phyloP scores from a whole-genome alignment of 2,113 vertebrate genomes.

The Notothenia rossii region DNA sequence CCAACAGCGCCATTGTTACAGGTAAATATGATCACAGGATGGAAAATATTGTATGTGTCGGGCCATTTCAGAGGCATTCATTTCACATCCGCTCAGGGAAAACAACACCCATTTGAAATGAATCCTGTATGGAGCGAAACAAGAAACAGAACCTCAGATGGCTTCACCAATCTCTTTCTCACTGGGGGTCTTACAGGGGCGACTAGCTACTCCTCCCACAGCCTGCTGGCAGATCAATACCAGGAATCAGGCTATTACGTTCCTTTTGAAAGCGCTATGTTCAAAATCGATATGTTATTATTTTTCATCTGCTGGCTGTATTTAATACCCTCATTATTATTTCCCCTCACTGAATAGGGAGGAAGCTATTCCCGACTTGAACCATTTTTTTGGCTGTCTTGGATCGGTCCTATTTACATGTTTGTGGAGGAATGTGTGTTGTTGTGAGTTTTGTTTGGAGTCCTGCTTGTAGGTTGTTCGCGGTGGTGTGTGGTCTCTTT shows the following conservation, averaged over 20 bases:
- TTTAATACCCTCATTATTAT: constrained; percentile 87
- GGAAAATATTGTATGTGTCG: constrained; percentile 50
- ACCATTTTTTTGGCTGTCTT: constrained; percentile 44
- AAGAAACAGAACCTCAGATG: constrained; percentile 74
- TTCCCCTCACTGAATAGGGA: constrained; percentile 78
- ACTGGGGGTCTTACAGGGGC: constrained; percentile 77
- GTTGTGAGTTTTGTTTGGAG: constrained; percentile 10
- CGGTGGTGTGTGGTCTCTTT: constrained; percentile 20
- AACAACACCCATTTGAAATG: constrained; percentile 58
- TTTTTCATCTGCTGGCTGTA: constrained; percentile 87
- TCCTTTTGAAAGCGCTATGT: constrained; percentile 81
- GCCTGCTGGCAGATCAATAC: constrained; percentile 79
- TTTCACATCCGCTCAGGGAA: constrained; percentile 62
- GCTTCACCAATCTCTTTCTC: constrained; percentile 77
- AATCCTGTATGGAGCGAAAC: constrained; percentile 55
- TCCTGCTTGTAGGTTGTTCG: constrained; percentile 44
- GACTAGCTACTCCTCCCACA: constrained; percentile 67
- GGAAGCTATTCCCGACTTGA: constrained; percentile 71
- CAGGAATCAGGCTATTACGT: constrained; percentile 85
- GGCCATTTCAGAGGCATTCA: constrained; percentile 60
- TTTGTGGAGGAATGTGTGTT: constrained; percentile 31
- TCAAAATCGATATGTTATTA: constrained; percentile 87
- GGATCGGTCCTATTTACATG: constrained; percentile 55
- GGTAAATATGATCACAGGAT: constrained; percentile 45
- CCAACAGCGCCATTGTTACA: constrained; percentile 18